Evolutionary conservation across 2,888 invertebrate species (phyloP).

Genomic region (Diogma glabrata): DNA sequence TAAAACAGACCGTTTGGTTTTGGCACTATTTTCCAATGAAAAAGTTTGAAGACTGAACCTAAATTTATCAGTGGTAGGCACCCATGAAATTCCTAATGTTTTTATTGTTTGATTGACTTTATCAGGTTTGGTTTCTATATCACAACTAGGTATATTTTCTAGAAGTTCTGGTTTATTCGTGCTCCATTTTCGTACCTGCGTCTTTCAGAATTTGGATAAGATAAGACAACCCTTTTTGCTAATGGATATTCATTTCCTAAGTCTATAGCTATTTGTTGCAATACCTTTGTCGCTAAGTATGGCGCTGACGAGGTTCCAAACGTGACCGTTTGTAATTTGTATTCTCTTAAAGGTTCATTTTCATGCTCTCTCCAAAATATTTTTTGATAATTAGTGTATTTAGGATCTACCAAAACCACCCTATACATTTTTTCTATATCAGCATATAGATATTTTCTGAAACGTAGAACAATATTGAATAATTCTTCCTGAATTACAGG

Average conservation of each 20-base stretch:
- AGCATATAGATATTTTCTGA: background rate
- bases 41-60: background rate
- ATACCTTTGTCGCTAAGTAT: no score
- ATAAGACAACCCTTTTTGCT: background rate
- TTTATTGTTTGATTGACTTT: background rate
- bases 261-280: background rate
- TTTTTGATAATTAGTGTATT: no score
- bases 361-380: background rate
- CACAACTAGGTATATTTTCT: background rate
- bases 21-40: background rate
- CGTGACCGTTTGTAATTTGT: background rate
- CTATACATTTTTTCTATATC: background rate
- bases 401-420: no score
- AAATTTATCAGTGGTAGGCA: background rate
- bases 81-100: background rate
- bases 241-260: background rate
- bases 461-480: background rate
- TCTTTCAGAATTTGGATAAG: background rate
- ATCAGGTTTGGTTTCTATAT: background rate
- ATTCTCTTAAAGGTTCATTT: background rate
- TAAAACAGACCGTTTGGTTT: conserved; percentile 1
- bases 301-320: no score
- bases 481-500: background rate
- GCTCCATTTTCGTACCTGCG: background rate
- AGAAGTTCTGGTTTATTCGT: background rate